These are phyloP conservation scores for Colaptes auratus DNA, from an alignment of 2,113 vertebrate species.

Conservation along the genomic window DNA sequence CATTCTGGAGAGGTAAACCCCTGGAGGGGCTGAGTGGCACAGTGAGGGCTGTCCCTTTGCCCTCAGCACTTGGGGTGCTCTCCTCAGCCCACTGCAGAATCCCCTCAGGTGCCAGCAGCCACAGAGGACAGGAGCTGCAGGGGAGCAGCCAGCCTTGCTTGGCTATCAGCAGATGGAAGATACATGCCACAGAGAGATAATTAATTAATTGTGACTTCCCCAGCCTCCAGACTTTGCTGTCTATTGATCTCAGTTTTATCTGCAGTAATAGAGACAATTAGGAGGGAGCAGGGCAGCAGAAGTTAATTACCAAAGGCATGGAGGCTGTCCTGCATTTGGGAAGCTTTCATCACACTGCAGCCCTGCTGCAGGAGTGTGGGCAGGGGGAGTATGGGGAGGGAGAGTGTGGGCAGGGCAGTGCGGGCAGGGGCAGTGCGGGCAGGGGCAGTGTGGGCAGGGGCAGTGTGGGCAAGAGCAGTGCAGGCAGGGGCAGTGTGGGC, in stretches of 20 bases:
- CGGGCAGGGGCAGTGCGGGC: too few species aligned
- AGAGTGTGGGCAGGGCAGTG: too few species aligned
- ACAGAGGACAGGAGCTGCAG: rapidly evolving
- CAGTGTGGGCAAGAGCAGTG: too few species aligned
- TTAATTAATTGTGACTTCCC: conserved; percentile 78
- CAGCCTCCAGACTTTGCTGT: conserved; percentile 56
- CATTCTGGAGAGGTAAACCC: not conserved
- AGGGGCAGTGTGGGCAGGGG: too few species aligned
- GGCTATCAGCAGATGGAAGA: conserved; percentile 62
- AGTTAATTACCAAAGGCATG: conserved; percentile 75
- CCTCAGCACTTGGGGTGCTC: rapidly evolving
- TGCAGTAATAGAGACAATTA: conserved; percentile 79
- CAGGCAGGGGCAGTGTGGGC: too few species aligned
- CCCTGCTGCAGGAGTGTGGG: not conserved
- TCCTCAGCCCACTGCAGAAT: not conserved
- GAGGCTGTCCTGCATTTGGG: conserved; percentile 73
- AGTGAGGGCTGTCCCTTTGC: not conserved
- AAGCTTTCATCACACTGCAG: conserved; percentile 63
- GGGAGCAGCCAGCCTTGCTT: not conserved
- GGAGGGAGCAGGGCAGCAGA: conserved; percentile 46
- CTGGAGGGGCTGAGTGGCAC: rapidly evolving
- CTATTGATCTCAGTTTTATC: conserved; percentile 75
- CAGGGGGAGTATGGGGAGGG: not conserved
- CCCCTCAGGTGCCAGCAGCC: rapidly evolving
- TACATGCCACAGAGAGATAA: conserved; percentile 58